phyloP scores from a whole-genome alignment of 2,888 invertebrate genomes.

The Stenichneumon culpator region DNA sequence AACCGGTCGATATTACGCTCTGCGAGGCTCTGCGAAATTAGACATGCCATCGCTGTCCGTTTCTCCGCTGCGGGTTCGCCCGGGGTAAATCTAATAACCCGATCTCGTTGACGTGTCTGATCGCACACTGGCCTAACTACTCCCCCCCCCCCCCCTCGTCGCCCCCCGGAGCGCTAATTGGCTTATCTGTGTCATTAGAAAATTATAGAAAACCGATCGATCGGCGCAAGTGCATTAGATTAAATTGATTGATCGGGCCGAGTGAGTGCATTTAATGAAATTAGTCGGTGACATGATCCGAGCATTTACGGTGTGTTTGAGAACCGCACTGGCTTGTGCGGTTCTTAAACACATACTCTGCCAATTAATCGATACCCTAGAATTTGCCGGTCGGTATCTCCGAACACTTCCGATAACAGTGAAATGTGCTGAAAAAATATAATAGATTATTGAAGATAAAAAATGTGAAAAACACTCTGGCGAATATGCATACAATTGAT shows the following conservation, averaged over 20 bases:
- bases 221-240: background rate
- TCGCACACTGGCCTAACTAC: slow-evolving; percentile 23
- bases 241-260: background rate
- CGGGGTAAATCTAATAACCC: slow-evolving; percentile 66
- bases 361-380: too few relatives aligned
- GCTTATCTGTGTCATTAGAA: background rate
- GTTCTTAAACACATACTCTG: too few relatives aligned
- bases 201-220: background rate
- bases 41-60: slow-evolving; percentile 43
- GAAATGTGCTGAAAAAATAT: too few relatives aligned
- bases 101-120: slow-evolving; percentile 15
- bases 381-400: too few relatives aligned
- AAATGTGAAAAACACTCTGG: background rate
- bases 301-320: too few relatives aligned
- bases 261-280: background rate
- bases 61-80: slow-evolving; percentile 23
- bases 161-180: background rate
- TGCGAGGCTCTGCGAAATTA: slow-evolving; percentile 37
- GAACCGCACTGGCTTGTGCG: too few relatives aligned
- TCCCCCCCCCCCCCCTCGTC: background rate
- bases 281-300: background rate
- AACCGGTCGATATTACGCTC: slow-evolving; percentile 57
- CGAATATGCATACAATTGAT: background rate
- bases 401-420: too few relatives aligned
- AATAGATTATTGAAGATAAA: background rate